Evolutionary conservation across 2,797 vertebrate genomes (phyloP), one percentile per base, ranked within the genome.

Genomic region (Callimico goeldii): DNA sequence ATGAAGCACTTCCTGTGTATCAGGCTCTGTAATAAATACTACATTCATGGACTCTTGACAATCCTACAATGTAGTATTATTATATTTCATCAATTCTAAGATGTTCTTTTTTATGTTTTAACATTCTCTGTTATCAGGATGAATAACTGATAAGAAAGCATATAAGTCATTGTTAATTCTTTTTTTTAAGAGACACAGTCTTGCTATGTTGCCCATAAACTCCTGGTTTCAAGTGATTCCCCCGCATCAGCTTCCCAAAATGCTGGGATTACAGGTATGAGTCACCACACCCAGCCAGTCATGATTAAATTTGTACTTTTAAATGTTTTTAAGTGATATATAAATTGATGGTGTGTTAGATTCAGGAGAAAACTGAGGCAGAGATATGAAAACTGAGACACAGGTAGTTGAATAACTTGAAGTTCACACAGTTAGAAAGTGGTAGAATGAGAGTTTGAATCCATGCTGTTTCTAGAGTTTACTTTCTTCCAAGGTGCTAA

Each of bases 31-130:
- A n/a, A 30, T 4, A 36, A 75, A 84, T 1, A 8, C 36, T 67
- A 2, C 22, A 39, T 88, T 90, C 36, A 8, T 58, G 73, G 41
- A 11, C 1, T 24, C 30, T 12, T 76, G 83, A 55, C 26, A 84
- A 58, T 13, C 1, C 13, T 20, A 3, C 7, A 58, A 77, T 28
- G 36, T n/a, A 19, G 48, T 15, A 3, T 13, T 48, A 8, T 22
- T 9, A 0, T 36, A 48, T 79, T 70, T 88, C 26, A 72, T 46
- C 52, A 67, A 77, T 70, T 82, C 81, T 80, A 61, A 50, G 33
- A 36, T 26, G 19, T 83, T 46, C 77, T 64, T 88, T 67, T 95
- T 86, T 46, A 36, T 67, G 50, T 79, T 88, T 95, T 92, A 91
- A 61, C 22, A 4, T 57, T 86, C 9, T 61, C 19, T 61, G 17